Evolutionary conservation across 2,888 invertebrate species (phyloP).

Genomic region (Diarsia brunnea): DNA sequence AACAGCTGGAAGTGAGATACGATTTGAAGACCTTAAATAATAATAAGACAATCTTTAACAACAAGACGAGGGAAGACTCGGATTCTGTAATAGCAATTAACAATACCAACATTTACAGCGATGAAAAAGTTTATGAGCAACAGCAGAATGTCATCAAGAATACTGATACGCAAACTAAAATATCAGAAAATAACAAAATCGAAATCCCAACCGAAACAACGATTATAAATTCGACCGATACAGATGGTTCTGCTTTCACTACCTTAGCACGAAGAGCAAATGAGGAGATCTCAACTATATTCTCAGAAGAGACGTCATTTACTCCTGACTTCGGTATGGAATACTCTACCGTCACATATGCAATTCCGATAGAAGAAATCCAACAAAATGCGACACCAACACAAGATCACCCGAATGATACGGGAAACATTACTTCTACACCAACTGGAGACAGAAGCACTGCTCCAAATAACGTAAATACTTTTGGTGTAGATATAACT

Average conservation of each 20-base stretch:
- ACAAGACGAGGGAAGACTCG: constrained; percentile 12
- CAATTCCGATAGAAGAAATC: not conserved
- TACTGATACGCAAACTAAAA: constrained; percentile 20
- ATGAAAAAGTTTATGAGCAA: constrained; percentile 18
- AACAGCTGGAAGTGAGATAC: constrained; percentile 71
- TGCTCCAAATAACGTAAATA: constrained; percentile 12
- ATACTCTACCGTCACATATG: not conserved
- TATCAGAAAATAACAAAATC: constrained; percentile 15
- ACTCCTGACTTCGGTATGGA: constrained; percentile 7
- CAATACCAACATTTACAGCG: constrained; percentile 12
- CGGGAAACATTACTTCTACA: not conserved
- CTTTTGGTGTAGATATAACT: constrained; percentile 5
- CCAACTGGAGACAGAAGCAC: not conserved
- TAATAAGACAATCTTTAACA: constrained; percentile 38
- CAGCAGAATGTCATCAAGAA: constrained; percentile 22
- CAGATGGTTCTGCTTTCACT: constrained; percentile 3
- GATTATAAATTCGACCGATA: constrained; percentile 19
- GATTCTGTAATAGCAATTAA: constrained; percentile 49
- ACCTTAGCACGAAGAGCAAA: constrained; percentile 23
- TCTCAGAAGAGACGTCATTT: not conserved
- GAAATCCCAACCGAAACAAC: constrained; percentile 7
- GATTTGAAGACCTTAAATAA: constrained; percentile 65
- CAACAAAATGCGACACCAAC: not conserved
- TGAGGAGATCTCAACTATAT: constrained; percentile 15
- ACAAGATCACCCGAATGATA: constrained; percentile 6